Conservation (phyloP, 2,888 invertebrate species). For the Carcina quercana region DNA sequence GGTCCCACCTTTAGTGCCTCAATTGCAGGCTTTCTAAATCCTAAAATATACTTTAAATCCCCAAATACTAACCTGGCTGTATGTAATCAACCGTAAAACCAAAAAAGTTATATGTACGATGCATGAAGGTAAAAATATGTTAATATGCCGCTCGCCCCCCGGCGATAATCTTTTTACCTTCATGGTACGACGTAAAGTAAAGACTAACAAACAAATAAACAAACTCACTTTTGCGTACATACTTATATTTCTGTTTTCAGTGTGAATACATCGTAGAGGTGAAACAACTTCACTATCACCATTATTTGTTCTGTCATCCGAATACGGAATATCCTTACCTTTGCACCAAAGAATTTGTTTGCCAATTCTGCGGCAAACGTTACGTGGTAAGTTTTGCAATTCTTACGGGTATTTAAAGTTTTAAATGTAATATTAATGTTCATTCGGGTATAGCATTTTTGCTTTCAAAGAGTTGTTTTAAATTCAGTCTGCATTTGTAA, state of each 20-base stretch:
- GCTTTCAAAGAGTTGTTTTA: neutral
- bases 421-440: neutral
- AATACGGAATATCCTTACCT: neutral
- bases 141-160: neutral
- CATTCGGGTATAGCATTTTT: neutral
- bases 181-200: neutral
- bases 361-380: neutral
- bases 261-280: neutral
- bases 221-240: no score
- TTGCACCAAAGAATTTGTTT: neutral
- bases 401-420: constrained; percentile 5
- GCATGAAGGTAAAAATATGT: no score
- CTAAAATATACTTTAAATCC: no score
- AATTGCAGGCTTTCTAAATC: neutral
- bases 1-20: neutral
- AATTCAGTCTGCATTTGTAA: neutral
- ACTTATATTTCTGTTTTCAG: neutral
- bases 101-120: no score
- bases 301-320: neutral
- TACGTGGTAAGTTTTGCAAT: no score
- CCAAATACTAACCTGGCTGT: no score
- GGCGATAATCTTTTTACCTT: neutral
- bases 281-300: neutral
- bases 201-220: no score
- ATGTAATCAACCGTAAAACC: no score